phyloP scores from a whole-genome alignment of 1,140 invertebrate species.

The Drosophila lacteicornis region DNA sequence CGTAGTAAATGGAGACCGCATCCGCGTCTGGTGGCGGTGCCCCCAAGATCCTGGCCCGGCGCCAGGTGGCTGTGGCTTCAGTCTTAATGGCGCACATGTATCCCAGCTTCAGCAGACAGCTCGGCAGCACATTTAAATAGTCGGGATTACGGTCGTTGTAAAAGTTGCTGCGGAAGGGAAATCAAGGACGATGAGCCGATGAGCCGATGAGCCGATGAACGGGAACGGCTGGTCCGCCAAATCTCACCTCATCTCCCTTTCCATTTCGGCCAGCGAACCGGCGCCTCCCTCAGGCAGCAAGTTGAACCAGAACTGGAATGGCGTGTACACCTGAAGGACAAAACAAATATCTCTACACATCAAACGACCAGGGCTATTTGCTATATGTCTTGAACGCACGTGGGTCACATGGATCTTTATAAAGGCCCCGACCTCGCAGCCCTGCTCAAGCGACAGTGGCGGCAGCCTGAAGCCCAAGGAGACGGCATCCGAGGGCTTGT shows the following conservation, averaged over 20 bases:
- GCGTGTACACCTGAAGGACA: conserved; percentile 33
- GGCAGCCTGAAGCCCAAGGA: conserved; percentile 1
- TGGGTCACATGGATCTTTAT: conserved; percentile 14
- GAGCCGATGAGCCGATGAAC: too few relatives aligned
- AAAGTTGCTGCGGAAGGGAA: background rate
- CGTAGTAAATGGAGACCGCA: conserved; percentile 22
- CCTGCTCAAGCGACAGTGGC: background rate
- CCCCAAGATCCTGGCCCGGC: conserved; percentile 25
- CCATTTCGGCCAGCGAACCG: background rate
- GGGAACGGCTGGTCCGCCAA: too few relatives aligned
- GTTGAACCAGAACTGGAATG: conserved; percentile 68
- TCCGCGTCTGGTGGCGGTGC: background rate
- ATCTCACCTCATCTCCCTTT: conserved; percentile 9
- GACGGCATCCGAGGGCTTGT: conserved; percentile 37
- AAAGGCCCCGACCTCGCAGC: background rate
- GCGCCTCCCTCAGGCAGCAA: background rate
- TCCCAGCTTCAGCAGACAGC: conserved; percentile 19
- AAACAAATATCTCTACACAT: background rate
- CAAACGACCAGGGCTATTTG: background rate
- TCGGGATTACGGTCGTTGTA: background rate
- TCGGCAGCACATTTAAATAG: background rate
- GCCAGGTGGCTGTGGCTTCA: conserved; percentile 6
- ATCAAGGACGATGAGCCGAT: too few relatives aligned
- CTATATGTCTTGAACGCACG: background rate
- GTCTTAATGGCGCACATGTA: conserved; percentile 31